A percentile compares a stretch with the other conserved stretches of the same genome.
phyloP scores from a whole-genome alignment of 2,888 invertebrate genomes.

The Drosophila paramelanica region DNA sequence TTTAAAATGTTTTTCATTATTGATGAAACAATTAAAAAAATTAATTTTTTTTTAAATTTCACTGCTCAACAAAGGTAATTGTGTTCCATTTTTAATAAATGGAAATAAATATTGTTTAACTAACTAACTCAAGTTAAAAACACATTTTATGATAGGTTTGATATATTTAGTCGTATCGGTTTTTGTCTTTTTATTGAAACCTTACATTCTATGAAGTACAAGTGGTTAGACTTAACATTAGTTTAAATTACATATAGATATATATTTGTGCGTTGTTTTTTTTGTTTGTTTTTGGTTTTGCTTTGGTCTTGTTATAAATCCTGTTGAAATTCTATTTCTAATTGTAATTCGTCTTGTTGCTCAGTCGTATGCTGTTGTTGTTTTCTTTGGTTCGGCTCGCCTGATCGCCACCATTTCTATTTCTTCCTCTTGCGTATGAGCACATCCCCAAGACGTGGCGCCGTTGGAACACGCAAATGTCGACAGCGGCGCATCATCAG shows the following conservation, averaged over 20 bases:
- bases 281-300: constrained; percentile 42
- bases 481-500: constrained; percentile 90
- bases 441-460: constrained; percentile 79
- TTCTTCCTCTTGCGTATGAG: constrained; percentile 73
- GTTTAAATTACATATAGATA: constrained; percentile 41
- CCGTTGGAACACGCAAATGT: constrained; percentile 87
- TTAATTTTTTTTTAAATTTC: no score
- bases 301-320: constrained; percentile 70
- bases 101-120: not conserved
- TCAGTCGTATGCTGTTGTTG: constrained; percentile 67
- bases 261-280: constrained; percentile 7
- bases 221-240: constrained; percentile 65
- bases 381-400: constrained; percentile 22
- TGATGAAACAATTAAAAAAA: no score
- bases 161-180: not conserved
- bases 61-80: no score
- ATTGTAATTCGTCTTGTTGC: constrained; percentile 60
- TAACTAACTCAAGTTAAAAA: not conserved
- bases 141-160: not conserved
- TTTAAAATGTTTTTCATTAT: no score
- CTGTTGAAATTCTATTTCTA: constrained; percentile 56
- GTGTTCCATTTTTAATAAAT: no score
- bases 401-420: constrained; percentile 36
- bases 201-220: constrained; percentile 78
- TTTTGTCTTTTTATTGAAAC: constrained; percentile 54